phyloP scores from a whole-genome alignment of 2,113 vertebrate genomes.

The Aptenodytes forsteri region DNA sequence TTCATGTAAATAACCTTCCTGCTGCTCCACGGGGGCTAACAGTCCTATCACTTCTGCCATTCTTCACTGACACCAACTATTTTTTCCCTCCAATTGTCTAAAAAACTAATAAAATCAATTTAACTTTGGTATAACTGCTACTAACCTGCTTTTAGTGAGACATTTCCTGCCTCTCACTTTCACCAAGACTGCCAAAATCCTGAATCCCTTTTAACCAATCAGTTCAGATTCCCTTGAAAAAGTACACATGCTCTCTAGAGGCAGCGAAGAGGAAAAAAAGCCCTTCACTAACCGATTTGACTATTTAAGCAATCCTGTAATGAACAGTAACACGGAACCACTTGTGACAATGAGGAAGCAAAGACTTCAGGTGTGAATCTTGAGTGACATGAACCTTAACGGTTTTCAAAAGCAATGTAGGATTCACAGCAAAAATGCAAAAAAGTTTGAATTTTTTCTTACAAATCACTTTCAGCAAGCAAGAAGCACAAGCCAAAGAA shows the following conservation, averaged over 20 bases:
- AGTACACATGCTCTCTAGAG: neutral
- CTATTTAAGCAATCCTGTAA: neutral
- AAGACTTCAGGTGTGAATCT: slow-evolving; percentile 9
- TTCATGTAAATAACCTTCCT: neutral
- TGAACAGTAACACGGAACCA: neutral
- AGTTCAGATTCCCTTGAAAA: neutral
- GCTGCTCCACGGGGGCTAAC: neutral
- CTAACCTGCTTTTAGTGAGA: neutral
- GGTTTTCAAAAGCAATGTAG: neutral
- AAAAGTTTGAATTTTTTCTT: neutral
- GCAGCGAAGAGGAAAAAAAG: neutral
- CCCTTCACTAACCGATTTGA: neutral
- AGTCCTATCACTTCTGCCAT: neutral
- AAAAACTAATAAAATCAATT: neutral
- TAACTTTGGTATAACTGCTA: neutral
- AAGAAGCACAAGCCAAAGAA: neutral
- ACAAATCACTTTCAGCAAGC: neutral
- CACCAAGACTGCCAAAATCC: neutral
- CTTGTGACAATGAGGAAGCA: neutral
- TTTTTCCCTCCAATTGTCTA: neutral
- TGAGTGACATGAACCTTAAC: neutral
- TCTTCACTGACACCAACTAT: neutral
- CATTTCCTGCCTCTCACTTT: neutral
- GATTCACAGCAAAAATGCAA: neutral
- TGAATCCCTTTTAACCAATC: neutral